Base-by-base conservation (phyloP, 2,113 vertebrate genomes). In the Andinoacara biseriatus region DNA sequence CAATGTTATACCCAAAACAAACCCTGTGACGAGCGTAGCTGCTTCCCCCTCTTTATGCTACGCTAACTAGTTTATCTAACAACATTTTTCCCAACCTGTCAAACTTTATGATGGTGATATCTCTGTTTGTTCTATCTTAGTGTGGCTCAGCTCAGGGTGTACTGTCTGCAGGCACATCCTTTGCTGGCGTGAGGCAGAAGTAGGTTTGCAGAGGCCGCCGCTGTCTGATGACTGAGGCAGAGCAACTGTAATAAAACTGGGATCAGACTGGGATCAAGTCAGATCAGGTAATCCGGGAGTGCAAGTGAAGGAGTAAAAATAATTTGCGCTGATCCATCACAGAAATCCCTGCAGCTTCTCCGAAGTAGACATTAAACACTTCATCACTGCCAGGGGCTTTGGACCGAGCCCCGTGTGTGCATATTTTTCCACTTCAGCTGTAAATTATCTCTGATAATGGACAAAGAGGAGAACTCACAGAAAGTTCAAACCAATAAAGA, bases 241-340 rank as follows among this genome's bases (percentile, higher is more conserved):
- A 76, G 57, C 17, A 4, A 4, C 2, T 54, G 85, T 63, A 90
- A 92, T 92, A 91, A 92, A 93, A 86, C 62, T 0, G 26, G 80
- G 76, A 88, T 93, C 74, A 92, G 92, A 86, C 62, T 0, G 26
- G 80, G 78, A 87, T 93, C 74, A 75, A 22, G 52, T 80, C 82
- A 43, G 77, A 90, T 88, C 84, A 77, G 74, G 26, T 83, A 54
- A 91, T 86, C 84, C 26, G 35, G 17, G 22, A 61, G 58, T 18
- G 6, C 2, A 14, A 86, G 85, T 49, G 65, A 65, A 22, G 26
- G 78, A 62, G 26, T 87, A 86, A 61, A 17, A 29, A 81, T 83
- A 78, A 74, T 88, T 49, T 49, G n/a, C 14, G 65, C 65, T 81
- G 78, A 89, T 90, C 86, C 77, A 7, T 57, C 78, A 8, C 58